Conservation (phyloP, 2,888 invertebrate species). For the Lacanobia wlatinum region DNA sequence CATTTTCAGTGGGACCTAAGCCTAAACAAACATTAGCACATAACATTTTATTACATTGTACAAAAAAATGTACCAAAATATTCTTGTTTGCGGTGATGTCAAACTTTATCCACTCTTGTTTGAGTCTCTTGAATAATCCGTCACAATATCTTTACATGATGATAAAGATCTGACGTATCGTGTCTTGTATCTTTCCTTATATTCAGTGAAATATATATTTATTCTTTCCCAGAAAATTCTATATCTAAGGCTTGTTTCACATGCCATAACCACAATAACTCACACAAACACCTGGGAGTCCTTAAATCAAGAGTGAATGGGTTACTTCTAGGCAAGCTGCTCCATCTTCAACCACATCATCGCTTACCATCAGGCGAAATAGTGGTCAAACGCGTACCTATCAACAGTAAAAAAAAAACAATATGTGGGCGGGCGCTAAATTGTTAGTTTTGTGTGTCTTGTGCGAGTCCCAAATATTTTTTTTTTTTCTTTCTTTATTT, state of each 20-base stretch:
- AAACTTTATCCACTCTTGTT: constrained; percentile 16
- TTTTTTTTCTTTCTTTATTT: no score
- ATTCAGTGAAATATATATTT: background rate
- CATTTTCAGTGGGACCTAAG: constrained; percentile 11
- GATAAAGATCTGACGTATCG: constrained; percentile 22
- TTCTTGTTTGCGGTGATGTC: constrained; percentile 14
- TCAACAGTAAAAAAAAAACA: no score
- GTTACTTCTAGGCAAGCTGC: no score
- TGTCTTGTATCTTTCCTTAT: constrained; percentile 12
- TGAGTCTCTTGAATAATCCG: constrained; percentile 20
- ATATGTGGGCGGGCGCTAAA: no score
- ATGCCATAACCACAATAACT: no score
- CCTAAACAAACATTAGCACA: constrained; percentile 32
- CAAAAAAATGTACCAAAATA: constrained; percentile 8
- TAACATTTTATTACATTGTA: background rate
- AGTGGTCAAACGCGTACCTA: no score
- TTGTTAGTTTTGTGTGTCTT: no score
- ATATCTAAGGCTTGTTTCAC: constrained; percentile 4
- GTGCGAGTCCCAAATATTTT: no score
- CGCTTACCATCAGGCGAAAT: no score
- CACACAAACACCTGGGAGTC: no score
- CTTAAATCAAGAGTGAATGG: no score
- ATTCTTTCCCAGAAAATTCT: constrained; percentile 26
- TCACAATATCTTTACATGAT: constrained; percentile 37
- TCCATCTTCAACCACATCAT: no score